Percentiles rank a stretch among this genome's conserved stretches.
These are phyloP conservation scores for Epizoanthus fatuus DNA, from an alignment of 92 coral and sea anemone genomes.

Conservation along the genomic window DNA sequence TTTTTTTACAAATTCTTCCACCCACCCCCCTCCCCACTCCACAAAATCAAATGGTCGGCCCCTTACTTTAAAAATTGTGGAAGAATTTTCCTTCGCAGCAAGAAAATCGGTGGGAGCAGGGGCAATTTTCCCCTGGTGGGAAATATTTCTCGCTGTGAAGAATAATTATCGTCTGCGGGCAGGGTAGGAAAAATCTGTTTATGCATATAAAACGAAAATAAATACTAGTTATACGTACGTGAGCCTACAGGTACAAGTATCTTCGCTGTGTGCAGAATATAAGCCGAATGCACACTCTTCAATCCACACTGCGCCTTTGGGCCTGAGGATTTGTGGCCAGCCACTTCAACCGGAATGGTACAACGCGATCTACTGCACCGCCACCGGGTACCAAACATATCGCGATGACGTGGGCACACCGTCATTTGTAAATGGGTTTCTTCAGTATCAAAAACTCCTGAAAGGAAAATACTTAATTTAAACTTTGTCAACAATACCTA, in stretches of 20 bases:
- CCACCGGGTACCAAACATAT: slow-evolving; percentile 46
- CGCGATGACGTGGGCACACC: slow-evolving; percentile 62
- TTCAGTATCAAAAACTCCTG: slow-evolving; percentile 51
- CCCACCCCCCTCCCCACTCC: too few relatives aligned
- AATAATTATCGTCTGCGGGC: too few relatives aligned
- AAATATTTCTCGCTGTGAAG: too few relatives aligned
- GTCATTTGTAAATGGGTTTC: slow-evolving; percentile 36
- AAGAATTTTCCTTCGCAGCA: too few relatives aligned
- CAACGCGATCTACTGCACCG: slow-evolving; percentile 49
- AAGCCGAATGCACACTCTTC: slow-evolving; percentile 30
- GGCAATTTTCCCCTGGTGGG: too few relatives aligned
- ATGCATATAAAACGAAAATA: too few relatives aligned
- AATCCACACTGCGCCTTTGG: slow-evolving; percentile 46
- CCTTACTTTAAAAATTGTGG: too few relatives aligned
- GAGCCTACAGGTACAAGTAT: slow-evolving; percentile 52
- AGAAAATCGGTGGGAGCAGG: too few relatives aligned
- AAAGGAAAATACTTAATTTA: neutral
- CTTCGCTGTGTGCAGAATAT: slow-evolving; percentile 14
- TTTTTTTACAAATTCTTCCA: too few relatives aligned
- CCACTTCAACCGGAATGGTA: slow-evolving; percentile 17
- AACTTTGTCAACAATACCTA: too few relatives aligned
- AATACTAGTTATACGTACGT: slow-evolving; percentile 18
- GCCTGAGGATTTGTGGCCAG: slow-evolving; percentile 21
- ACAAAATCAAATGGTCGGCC: too few relatives aligned
- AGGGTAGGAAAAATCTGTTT: too few relatives aligned